phyloP scores from a whole-genome alignment of 2,113 vertebrate genomes.

The pig (Sus scrofa) region T2T-Sscrofa CM000823.6:5999001-5999500 shows the following conservation, averaged over 20 bases:
- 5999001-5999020: background rate
- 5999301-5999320: too few species aligned
- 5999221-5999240: background rate
- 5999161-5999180: background rate
- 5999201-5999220: background rate
- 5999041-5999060: background rate
- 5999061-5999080: slow-evolving; percentile 7
- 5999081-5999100: background rate
- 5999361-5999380: background rate
- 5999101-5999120: background rate
- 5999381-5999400: background rate
- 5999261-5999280: too few species aligned
- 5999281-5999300: too few species aligned
- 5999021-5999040: background rate
- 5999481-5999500: too few species aligned
- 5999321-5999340: too few species aligned
- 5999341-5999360: too few species aligned
- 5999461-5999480: too few species aligned
- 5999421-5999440: background rate
- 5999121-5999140: background rate
- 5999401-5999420: background rate
- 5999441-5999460: background rate
- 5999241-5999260: background rate
- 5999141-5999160: background rate
- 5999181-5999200: background rate